phyloP scores from a whole-genome alignment of 1,140 invertebrate species.

The Eufriesea mexicana region DNA sequence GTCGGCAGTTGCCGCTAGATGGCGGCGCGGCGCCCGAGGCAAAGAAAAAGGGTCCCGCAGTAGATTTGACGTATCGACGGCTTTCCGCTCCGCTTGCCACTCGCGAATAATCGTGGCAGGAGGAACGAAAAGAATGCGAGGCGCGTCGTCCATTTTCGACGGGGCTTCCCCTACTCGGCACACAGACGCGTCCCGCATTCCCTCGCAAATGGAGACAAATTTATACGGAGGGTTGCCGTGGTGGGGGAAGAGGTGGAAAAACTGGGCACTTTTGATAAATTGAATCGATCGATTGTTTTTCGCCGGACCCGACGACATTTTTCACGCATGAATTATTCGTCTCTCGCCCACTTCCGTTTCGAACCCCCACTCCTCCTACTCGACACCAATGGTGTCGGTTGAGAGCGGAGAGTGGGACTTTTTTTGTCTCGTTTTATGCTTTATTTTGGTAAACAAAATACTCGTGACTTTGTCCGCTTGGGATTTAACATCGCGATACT shows the following conservation, averaged over 20 bases:
- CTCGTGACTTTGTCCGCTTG: neutral
- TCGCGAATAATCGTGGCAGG: constrained; percentile 55
- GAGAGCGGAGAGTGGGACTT: neutral
- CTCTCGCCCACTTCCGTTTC: neutral
- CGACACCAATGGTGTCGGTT: too few relatives aligned
- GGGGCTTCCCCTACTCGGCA: too few relatives aligned
- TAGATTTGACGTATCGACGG: constrained; percentile 65
- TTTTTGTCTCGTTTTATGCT: neutral
- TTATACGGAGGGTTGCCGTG: constrained; percentile 11
- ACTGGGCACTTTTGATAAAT: constrained; percentile 39
- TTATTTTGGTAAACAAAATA: neutral
- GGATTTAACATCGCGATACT: too few relatives aligned
- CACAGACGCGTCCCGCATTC: constrained; percentile 11
- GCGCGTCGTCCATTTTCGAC: constrained; percentile 30
- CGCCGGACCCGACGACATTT: neutral
- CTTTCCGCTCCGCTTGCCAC: constrained; percentile 47
- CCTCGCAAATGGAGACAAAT: constrained; percentile 52
- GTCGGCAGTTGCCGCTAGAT: too few relatives aligned
- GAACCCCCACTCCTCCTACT: too few relatives aligned
- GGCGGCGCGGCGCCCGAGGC: neutral
- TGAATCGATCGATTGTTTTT: constrained; percentile 39
- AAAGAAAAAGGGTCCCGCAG: constrained; percentile 38
- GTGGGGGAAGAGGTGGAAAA: neutral
- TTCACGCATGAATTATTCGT: constrained; percentile 34
- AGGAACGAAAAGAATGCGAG: constrained; percentile 44